These are phyloP conservation scores for Argyresthia goedartella DNA, from an alignment of 2,888 invertebrate species.

Conservation along the genomic window DNA sequence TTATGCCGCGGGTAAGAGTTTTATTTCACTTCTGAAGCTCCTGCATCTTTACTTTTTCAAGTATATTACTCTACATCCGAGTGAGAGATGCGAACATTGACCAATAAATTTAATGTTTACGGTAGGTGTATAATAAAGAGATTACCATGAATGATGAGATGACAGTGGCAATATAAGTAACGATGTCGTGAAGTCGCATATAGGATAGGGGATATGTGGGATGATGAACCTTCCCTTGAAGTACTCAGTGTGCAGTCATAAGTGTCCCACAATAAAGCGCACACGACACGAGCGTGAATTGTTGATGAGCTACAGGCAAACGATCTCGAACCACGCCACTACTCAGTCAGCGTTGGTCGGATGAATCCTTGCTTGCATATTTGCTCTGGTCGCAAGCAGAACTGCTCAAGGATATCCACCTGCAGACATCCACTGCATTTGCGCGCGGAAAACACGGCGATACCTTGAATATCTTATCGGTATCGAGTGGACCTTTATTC, in stretches of 20 bases:
- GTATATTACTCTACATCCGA: slow-evolving; percentile 12
- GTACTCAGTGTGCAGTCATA: too few relatives aligned
- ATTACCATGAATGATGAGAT: slow-evolving; percentile 1
- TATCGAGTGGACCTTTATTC: slow-evolving; percentile 45
- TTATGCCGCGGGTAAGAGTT: slow-evolving; percentile 59
- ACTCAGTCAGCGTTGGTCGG: neutral
- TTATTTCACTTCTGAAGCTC: slow-evolving; percentile 48
- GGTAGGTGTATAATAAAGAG: slow-evolving; percentile 3
- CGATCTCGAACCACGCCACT: neutral
- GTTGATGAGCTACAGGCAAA: neutral
- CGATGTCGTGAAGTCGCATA: neutral
- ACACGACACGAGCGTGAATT: neutral
- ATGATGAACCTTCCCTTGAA: too few relatives aligned
- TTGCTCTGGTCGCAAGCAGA: neutral
- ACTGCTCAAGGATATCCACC: neutral
- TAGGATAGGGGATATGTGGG: neutral
- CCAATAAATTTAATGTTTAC: slow-evolving; percentile 8
- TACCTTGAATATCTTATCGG: neutral
- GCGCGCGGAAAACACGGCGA: too few relatives aligned
- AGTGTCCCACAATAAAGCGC: neutral
- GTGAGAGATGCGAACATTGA: slow-evolving; percentile 7
- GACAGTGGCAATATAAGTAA: slow-evolving; percentile 2
- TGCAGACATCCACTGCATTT: neutral
- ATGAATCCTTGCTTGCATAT: neutral
- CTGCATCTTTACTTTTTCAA: slow-evolving; percentile 16